These are phyloP conservation scores for Pogonocherus hispidulus DNA, from an alignment of 2,888 invertebrate species.

Conservation along the genomic window DNA sequence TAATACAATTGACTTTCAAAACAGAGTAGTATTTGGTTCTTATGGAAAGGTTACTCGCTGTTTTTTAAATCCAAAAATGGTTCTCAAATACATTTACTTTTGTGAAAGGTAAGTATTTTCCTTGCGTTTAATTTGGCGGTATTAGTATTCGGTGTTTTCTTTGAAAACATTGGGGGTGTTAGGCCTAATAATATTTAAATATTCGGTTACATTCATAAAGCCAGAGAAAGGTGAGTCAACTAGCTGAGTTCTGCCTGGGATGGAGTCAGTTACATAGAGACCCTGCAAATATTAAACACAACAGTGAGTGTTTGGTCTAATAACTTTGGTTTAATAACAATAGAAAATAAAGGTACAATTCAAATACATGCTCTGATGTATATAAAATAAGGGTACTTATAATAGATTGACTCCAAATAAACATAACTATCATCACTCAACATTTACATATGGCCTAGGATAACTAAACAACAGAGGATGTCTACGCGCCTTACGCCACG, in stretches of 20 bases:
- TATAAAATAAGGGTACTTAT: slow-evolving; percentile 64
- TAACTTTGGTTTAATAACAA: slow-evolving; percentile 70
- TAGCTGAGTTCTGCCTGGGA: slow-evolving; percentile 27
- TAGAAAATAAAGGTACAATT: slow-evolving; percentile 69
- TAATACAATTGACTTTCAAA: no score
- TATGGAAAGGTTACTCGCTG: no score
- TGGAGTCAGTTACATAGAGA: slow-evolving; percentile 46
- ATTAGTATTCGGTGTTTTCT: neutral
- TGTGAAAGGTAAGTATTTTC: no score
- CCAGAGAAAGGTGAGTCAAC: no score
- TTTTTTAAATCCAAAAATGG: no score
- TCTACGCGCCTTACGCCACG: slow-evolving; percentile 66
- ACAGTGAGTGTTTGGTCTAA: slow-evolving; percentile 65
- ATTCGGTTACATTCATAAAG: no score
- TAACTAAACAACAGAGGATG: slow-evolving; percentile 69
- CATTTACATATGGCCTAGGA: slow-evolving; percentile 65
- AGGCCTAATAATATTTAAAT: neutral
- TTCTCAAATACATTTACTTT: no score
- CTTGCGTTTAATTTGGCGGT: no score
- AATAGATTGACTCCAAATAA: slow-evolving; percentile 64
- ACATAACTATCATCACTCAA: slow-evolving; percentile 65
- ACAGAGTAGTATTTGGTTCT: no score
- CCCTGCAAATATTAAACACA: slow-evolving; percentile 61
- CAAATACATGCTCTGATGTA: slow-evolving; percentile 64
- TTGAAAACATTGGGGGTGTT: neutral